phyloP scores from a whole-genome alignment of 1,140 invertebrate genomes.

The Littorina saxatilis region DNA sequence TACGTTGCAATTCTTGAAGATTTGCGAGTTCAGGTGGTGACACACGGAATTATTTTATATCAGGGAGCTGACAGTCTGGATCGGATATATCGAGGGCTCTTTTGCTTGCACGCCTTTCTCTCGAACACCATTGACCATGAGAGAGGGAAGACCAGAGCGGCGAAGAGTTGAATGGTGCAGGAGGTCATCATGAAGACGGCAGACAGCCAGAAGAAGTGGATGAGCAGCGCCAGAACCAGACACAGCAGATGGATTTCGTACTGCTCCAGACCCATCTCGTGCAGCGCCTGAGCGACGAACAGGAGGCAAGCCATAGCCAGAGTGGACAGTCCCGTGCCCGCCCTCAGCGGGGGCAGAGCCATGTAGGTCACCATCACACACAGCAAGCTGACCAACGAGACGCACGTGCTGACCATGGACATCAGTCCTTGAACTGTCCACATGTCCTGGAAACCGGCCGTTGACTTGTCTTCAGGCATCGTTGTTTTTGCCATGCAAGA shows the following conservation, averaged over 20 bases:
- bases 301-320: slow-evolving; percentile 10
- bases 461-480: not conserved
- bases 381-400: slow-evolving; percentile 11
- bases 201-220: slow-evolving; percentile 28
- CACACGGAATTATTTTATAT: no score
- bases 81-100: no score
- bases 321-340: slow-evolving; percentile 1
- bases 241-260: slow-evolving; percentile 8
- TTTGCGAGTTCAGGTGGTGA: no score
- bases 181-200: slow-evolving; percentile 26
- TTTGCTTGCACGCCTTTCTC: no score
- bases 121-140: no score
- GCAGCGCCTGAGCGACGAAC: slow-evolving; percentile 24
- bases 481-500: not conserved
- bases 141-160: slow-evolving; percentile 9
- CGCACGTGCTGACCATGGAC: slow-evolving; percentile 17
- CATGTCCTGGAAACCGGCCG: not conserved
- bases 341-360: not conserved
- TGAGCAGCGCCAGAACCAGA: not conserved
- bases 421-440: slow-evolving; percentile 8
- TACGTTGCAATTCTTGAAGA: no score
- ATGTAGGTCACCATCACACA: slow-evolving; percentile 6
- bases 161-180: slow-evolving; percentile 15
- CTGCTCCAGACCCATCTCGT: slow-evolving; percentile 22
- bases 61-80: no score